phyloP scores from a whole-genome alignment of 2,797 vertebrate genomes.

The Pantherophis alleghaniensis region DNA sequence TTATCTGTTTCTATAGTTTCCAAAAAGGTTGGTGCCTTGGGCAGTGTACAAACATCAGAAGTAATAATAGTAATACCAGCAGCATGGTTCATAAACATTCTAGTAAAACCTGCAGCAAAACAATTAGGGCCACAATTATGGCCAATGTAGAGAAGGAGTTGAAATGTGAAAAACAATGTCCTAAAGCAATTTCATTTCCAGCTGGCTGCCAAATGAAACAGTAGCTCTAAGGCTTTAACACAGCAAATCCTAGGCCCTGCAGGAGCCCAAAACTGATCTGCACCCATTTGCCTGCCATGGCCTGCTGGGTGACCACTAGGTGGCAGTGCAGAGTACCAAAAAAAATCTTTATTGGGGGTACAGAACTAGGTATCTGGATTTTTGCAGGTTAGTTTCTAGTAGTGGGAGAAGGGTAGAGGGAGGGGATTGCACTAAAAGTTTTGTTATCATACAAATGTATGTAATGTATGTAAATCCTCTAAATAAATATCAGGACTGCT shows the following conservation, averaged over 20 bases:
- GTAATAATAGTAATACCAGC: background rate
- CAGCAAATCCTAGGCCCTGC: background rate
- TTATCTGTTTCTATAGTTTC: background rate
- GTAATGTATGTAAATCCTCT: background rate
- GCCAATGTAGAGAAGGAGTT: background rate
- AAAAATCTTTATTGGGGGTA: too few species aligned
- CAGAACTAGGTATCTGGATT: background rate
- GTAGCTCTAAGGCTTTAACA: background rate
- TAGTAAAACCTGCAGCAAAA: background rate
- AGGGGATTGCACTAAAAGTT: background rate
- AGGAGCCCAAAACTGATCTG: background rate
- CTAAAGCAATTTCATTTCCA: background rate
- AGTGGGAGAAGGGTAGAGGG: background rate
- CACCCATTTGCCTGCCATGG: background rate
- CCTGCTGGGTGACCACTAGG: background rate
- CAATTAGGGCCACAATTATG: background rate
- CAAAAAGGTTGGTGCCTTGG: background rate
- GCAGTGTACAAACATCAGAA: background rate
- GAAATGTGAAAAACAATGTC: background rate
- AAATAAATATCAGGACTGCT: background rate
- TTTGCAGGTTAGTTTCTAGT: background rate
- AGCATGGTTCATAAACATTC: background rate
- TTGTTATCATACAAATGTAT: background rate
- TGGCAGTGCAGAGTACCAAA: background rate
- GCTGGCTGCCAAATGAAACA: background rate